Conservation (phyloP, 2,797 vertebrate genomes). For the Limnodromus scolopaceus region DNA sequence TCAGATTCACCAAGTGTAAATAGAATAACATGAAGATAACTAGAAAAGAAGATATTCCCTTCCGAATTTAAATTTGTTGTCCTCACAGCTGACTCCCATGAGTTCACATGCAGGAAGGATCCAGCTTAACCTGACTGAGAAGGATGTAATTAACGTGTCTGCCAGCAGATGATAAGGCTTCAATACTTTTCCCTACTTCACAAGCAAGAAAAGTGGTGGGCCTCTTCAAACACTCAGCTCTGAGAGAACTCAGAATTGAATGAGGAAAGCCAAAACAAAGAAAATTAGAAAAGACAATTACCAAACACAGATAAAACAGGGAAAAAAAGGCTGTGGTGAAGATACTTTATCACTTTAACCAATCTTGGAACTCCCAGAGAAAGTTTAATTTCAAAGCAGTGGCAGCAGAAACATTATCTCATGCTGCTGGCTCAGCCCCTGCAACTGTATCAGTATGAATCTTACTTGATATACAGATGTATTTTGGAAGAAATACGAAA, state of each 20-base stretch:
- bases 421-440: neutral
- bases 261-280: neutral
- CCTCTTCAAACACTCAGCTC: neutral
- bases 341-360: neutral
- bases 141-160: slow-evolving; percentile 2
- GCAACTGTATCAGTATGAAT: neutral
- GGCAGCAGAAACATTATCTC: neutral
- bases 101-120: slow-evolving; percentile 12
- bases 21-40: neutral
- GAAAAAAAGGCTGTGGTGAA: neutral
- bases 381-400: neutral
- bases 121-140: neutral
- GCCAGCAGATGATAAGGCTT: slow-evolving; percentile 16
- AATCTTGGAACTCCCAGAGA: neutral
- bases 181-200: neutral
- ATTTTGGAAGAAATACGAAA: neutral
- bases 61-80: neutral
- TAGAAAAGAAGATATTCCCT: neutral
- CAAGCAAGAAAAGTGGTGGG: neutral
- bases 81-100: neutral
- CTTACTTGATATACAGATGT: neutral
- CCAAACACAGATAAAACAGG: neutral
- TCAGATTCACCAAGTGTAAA: neutral
- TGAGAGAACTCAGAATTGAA: neutral
- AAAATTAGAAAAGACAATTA: neutral